These are phyloP conservation scores for Malurus elegans DNA, from an alignment of 2,113 vertebrate genomes.

Conservation along the genomic window DNA sequence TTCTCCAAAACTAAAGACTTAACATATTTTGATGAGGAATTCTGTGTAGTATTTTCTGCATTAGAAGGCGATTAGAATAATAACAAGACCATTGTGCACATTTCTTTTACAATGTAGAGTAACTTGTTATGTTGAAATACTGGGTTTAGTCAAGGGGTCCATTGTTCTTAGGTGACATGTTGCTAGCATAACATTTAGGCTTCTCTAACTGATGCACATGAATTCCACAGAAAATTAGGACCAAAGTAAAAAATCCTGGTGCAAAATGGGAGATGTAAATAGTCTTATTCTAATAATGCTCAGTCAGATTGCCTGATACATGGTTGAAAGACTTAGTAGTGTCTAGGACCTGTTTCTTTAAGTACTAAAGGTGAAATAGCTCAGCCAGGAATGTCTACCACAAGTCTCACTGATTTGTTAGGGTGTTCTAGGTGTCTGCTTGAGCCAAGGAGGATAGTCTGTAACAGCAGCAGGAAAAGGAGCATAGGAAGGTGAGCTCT, in stretches of 20 bases:
- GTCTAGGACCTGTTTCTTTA: not conserved
- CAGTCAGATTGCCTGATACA: not conserved
- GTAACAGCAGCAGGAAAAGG: not conserved
- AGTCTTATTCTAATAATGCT: not conserved
- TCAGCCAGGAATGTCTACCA: not conserved
- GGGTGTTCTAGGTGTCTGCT: not conserved
- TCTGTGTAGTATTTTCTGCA: not conserved
- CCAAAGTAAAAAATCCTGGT: not conserved
- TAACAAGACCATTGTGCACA: not conserved
- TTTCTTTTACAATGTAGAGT: not conserved
- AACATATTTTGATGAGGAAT: not conserved
- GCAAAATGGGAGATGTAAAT: not conserved
- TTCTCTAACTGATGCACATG: not conserved
- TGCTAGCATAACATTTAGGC: not conserved
- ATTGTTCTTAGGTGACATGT: not conserved
- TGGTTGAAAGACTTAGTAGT: not conserved
- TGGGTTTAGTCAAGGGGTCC: not conserved
- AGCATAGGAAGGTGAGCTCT: not conserved
- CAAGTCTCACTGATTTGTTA: not conserved
- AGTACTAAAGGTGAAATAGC: not conserved
- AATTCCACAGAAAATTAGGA: not conserved
- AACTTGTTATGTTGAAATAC: not conserved
- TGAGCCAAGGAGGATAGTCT: not conserved
- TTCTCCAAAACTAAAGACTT: not conserved
- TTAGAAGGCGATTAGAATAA: not conserved